Base-by-base conservation (phyloP, 2,113 vertebrate species). In the Oryzias woworae region DNA sequence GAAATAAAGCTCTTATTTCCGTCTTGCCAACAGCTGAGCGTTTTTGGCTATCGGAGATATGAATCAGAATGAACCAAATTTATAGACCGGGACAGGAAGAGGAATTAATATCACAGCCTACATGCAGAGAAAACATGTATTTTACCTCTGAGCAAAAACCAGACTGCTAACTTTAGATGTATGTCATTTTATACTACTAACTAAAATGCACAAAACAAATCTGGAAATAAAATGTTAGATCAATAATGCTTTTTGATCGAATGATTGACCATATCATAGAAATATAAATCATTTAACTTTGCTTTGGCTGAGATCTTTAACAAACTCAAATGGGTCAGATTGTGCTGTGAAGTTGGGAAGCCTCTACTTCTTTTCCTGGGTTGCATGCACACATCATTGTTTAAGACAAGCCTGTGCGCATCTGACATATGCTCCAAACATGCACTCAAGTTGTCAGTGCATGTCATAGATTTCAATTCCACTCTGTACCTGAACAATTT, bases 71-170 rank as follows among this genome's bases (percentile, higher is more conserved):
- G 57, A 64, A 81, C 71, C 65, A 71, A 56, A 85, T 89, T 77
- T 81, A 85, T 81, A 60, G 61, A 71, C 44, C 31, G 44, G 71
- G 28, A 63, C 56, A 57, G 51, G 56, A 75, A 45, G 48, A 64
- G 58, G 58, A 81, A 89, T 87, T 78, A 77, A 86, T 87, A 87
- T 73, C 73, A 73, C 81, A 83, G 83, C 63, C 85, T 77, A 59
- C 61, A 66, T 74, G 46, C 76, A 67, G 61, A 56, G 73, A 66
- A 66, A 73, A 62, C 52, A 44, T 63, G 69, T 13, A 66, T 68
- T 31, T 44, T 73, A 23, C 26, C 28, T 51, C 57, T 63, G 49
- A 79, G 74, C 55, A 73, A 62, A 72, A 52, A n/a, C 26, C 26
- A 56, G 70, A 75, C 66, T 66, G 63, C 63, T 72, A 65, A 64